These are phyloP conservation scores for Oreonectes daqikongensis DNA, from an alignment of 2,797 vertebrate genomes.

Conservation along the genomic window DNA sequence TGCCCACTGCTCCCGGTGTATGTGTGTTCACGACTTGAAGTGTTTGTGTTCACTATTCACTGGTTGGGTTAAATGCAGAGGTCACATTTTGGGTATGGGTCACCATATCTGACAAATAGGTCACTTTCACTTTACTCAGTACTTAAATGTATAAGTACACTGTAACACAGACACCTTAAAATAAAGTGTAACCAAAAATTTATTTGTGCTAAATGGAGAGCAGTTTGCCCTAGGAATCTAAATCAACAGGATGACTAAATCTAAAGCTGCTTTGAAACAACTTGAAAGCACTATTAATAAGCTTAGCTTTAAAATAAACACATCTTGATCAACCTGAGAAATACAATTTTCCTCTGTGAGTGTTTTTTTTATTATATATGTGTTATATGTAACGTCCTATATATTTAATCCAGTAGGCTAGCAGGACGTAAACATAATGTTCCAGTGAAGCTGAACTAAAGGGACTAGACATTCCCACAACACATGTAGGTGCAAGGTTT, in stretches of 20 bases:
- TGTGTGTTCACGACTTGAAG: no score
- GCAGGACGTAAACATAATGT: neutral
- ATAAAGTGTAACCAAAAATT: no score
- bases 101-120: no score
- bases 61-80: no score
- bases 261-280: neutral
- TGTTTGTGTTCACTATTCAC: no score
- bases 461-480: conserved; percentile 20
- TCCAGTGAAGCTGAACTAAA: neutral
- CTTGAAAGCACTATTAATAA: neutral
- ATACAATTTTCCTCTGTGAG: neutral
- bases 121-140: no score
- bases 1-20: no score
- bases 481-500: conserved; percentile 2
- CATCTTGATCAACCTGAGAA: neutral
- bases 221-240: no score
- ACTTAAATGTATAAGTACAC: no score
- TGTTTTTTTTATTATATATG: neutral
- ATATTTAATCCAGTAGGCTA: neutral
- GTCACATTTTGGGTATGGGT: no score
- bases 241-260: neutral
- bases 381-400: neutral
- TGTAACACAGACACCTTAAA: no score
- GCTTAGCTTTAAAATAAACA: neutral
- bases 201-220: no score